Evolutionary conservation across 2,113 vertebrate species (phyloP).

Genomic region (Xenopus laevis): DNA sequence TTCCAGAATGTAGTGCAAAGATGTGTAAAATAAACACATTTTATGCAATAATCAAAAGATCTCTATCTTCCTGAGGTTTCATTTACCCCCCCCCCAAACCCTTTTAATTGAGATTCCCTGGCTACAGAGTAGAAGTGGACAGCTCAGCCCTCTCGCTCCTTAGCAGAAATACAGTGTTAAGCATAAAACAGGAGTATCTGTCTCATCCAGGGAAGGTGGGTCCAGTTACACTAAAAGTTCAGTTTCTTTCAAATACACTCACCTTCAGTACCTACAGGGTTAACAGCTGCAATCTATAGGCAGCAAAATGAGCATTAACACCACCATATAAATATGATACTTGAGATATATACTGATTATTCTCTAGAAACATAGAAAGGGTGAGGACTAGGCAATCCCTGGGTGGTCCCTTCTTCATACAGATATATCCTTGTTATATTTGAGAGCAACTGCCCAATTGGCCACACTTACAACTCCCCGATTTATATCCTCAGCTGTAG

Average conservation of each 20-base stretch:
- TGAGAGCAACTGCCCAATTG: background rate
- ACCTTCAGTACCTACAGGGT: background rate
- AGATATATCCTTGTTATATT: constrained; percentile 2
- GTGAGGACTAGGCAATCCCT: background rate
- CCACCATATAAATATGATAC: background rate
- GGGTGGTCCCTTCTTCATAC: background rate
- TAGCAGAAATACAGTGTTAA: background rate
- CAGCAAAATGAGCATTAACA: background rate
- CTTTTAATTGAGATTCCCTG: too few relatives aligned
- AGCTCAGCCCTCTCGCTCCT: background rate
- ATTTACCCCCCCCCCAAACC: too few relatives aligned
- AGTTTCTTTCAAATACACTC: too few relatives aligned
- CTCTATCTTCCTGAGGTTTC: too few relatives aligned
- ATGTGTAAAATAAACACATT: too few relatives aligned
- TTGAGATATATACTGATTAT: background rate
- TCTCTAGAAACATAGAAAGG: background rate
- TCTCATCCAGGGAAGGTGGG: too few relatives aligned
- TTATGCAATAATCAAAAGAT: too few relatives aligned
- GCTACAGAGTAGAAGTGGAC: too few relatives aligned
- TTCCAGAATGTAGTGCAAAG: too few relatives aligned
- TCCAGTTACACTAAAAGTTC: too few relatives aligned
- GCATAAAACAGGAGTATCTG: background rate
- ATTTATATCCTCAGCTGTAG: constrained; percentile 72
- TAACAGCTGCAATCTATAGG: background rate
- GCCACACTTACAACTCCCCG: constrained; percentile 84